phyloP scores from a whole-genome alignment of 2,113 vertebrate genomes.

The Anguilla rostrata region DNA sequence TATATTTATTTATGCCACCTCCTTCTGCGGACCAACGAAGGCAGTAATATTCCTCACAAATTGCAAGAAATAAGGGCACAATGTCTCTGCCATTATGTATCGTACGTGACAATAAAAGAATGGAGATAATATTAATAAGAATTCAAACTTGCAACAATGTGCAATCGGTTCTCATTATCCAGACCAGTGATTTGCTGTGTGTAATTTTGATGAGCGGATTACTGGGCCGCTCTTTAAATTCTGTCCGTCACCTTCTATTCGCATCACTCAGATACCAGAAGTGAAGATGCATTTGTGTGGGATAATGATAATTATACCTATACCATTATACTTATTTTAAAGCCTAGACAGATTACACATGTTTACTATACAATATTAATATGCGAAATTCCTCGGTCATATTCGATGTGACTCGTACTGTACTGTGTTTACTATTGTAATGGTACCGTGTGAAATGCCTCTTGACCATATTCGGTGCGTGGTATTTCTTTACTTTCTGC shows the following conservation, averaged over 20 bases:
- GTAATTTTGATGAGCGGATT: too few relatives aligned
- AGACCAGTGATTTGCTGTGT: not conserved
- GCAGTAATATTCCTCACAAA: not conserved
- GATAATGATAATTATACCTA: not conserved
- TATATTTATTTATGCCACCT: not conserved
- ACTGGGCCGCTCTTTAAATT: not conserved
- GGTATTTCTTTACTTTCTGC: not conserved
- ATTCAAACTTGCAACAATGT: not conserved
- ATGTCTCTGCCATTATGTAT: not conserved
- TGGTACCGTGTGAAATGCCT: too few relatives aligned
- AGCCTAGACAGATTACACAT: not conserved
- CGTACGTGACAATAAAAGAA: not conserved
- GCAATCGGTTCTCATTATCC: not conserved
- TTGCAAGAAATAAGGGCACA: not conserved
- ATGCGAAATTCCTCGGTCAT: not conserved
- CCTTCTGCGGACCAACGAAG: not conserved
- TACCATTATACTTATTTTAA: not conserved
- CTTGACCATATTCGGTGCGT: not conserved
- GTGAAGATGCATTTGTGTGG: not conserved
- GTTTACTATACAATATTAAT: not conserved
- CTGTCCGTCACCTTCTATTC: not conserved
- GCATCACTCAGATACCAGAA: not conserved
- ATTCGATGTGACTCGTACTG: too few relatives aligned
- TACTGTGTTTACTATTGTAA: too few relatives aligned
- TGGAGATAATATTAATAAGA: not conserved